Base-by-base conservation (phyloP, 2,888 invertebrate genomes). In the Parnassius glacialis region DNA sequence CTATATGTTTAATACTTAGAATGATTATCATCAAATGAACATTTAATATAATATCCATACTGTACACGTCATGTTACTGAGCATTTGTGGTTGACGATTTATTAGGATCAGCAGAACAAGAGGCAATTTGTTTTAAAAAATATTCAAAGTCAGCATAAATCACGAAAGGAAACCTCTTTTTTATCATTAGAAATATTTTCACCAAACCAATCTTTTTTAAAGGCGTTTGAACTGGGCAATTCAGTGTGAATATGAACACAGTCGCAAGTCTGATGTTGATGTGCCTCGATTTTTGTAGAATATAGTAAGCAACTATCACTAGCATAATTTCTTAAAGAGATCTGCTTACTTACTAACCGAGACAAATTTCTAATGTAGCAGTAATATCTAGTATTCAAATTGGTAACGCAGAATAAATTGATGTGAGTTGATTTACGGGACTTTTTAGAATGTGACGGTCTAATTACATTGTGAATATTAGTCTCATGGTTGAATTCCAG, bases 341-440 rank as follows among this genome's bases (percentile, higher is more conserved):
- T 52, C 60, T 69, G 71, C 41, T 64, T 62, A 20, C 61, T 66
- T 10, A 71, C 68, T 66, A 74, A 66, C 10, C 68, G 68, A 9
- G 70, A 70, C 47, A 70, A 53, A 43, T 70, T 70, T 67, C 70
- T 70, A 10, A 74, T 70, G 44, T 64, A 73, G 56, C 70, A 72
- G 62, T 70, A 72, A 61, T 74, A 72, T 16, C 55, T 51, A 10
- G 57, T 59, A 10, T 42, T 64, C 13, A 64, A 67, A 53, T 67
- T 64, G 5, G 58, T 54, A 13, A 71, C 50, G 16, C 67, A 71
- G 11, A 74, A 47, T 59, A 75, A 64, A 68, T 74, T 71, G 10
- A 74, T 57, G 62, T 72, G 72, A 10, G 11, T 61, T 11, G 13
- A 13, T 59, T 64, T 68, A n/a, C 50, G 59, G 45, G 11, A 57